Percentiles rank a stretch among this genome's conserved stretches.
These are phyloP conservation scores for Leptopilina drosophilae DNA, from an alignment of 2,888 invertebrate genomes.

Conservation along the genomic window DNA sequence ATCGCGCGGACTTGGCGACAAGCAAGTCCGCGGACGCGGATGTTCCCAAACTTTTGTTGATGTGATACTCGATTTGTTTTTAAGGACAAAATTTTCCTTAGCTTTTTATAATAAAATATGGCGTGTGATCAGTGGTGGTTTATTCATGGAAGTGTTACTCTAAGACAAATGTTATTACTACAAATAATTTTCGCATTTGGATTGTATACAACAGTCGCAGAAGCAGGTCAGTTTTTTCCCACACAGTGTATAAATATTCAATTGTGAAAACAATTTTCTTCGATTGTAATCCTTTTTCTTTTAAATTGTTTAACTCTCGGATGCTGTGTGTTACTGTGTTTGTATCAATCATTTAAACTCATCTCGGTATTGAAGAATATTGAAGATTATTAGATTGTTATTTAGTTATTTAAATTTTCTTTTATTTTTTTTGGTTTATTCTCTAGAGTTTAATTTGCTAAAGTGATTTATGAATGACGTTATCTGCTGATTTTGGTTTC, in stretches of 20 bases:
- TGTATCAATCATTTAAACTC: no score
- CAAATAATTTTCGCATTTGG: slow-evolving; percentile 27
- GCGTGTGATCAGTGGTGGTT: slow-evolving; percentile 41
- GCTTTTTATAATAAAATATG: slow-evolving; percentile 11
- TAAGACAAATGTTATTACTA: slow-evolving; percentile 13
- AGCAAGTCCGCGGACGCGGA: slow-evolving; percentile 27
- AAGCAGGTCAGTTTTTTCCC: slow-evolving; percentile 24
- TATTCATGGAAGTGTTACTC: slow-evolving; percentile 26
- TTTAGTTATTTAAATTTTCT: no score
- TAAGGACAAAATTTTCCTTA: slow-evolving; percentile 19
- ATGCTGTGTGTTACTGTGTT: no score
- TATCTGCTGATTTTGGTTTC: neutral
- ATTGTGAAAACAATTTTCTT: neutral
- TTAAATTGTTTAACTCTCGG: no score
- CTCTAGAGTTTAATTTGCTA: neutral
- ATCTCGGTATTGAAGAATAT: no score
- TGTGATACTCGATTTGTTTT: slow-evolving; percentile 1
- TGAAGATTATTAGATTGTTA: no score
- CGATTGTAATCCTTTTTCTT: neutral
- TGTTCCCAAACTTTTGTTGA: slow-evolving; percentile 11
- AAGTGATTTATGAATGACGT: neutral
- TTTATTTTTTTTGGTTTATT: no score
- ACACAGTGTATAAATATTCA: neutral
- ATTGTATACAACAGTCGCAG: slow-evolving; percentile 7
- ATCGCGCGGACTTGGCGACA: slow-evolving; percentile 23